Percentiles rank a stretch among this genome's conserved stretches.
Conservation (phyloP, 2,797 vertebrate genomes). For the Jordanella pulchra region DNA sequence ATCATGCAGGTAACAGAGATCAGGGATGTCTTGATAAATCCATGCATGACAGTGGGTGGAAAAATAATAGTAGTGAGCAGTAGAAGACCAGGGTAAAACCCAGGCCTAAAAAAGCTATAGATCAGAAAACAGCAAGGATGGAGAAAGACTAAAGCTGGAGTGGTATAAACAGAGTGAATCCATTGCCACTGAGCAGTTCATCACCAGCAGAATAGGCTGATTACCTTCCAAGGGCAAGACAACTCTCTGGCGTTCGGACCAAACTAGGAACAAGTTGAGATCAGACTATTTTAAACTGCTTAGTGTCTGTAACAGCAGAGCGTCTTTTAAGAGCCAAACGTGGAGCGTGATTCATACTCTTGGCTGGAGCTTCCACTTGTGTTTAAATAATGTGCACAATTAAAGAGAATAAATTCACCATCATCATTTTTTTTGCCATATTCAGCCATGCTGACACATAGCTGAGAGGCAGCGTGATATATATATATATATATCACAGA, state of each 20-base stretch:
- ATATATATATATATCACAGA: slow-evolving; percentile 13
- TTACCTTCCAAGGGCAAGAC: slow-evolving; percentile 66
- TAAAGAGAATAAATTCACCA: slow-evolving; percentile 42
- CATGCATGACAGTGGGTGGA: slow-evolving; percentile 35
- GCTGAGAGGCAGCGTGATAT: slow-evolving; percentile 12
- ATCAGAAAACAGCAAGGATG: slow-evolving; percentile 44
- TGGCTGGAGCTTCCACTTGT: slow-evolving; percentile 27
- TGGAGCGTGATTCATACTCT: slow-evolving; percentile 25
- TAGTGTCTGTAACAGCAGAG: slow-evolving; percentile 21
- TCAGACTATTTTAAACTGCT: slow-evolving; percentile 40
- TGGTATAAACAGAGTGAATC: slow-evolving; percentile 58
- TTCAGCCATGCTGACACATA: slow-evolving; percentile 27
- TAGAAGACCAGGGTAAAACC: slow-evolving; percentile 46
- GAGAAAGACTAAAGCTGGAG: slow-evolving; percentile 19
- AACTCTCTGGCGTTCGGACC: slow-evolving; percentile 53
- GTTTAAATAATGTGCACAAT: slow-evolving; percentile 31
- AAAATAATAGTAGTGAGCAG: slow-evolving; percentile 32
- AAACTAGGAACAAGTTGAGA: slow-evolving; percentile 56
- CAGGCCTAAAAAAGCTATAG: slow-evolving; percentile 51
- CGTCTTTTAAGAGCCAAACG: slow-evolving; percentile 29
- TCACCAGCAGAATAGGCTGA: slow-evolving; percentile 26
- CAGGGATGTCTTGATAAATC: slow-evolving; percentile 50
- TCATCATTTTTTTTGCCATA: slow-evolving; percentile 25
- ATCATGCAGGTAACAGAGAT: slow-evolving; percentile 54
- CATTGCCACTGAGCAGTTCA: slow-evolving; percentile 42